Conservation (phyloP, 2,888 invertebrate species). For the Dione juno region DNA sequence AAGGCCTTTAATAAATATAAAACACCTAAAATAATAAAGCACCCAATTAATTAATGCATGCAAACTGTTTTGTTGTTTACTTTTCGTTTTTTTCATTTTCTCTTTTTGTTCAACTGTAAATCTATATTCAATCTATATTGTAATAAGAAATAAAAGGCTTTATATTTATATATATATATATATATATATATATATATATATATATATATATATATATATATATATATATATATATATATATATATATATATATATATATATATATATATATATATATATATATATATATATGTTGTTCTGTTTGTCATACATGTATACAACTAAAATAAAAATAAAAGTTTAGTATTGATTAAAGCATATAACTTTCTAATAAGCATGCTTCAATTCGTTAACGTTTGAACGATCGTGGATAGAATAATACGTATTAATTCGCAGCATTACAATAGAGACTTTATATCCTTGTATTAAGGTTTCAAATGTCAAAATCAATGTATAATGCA, state of each 20-base stretch:
- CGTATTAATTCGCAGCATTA: background rate
- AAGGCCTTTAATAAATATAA: too few relatives aligned
- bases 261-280: conserved; percentile 1
- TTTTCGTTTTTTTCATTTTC: too few relatives aligned
- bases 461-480: background rate
- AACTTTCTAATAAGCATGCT: conserved; percentile 31
- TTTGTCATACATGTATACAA: background rate
- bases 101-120: too few relatives aligned
- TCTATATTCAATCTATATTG: too few relatives aligned
- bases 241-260: conserved; percentile 3
- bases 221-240: too few relatives aligned
- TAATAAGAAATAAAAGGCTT: too few relatives aligned
- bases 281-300: background rate
- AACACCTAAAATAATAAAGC: too few relatives aligned
- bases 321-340: background rate
- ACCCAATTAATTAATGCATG: too few relatives aligned
- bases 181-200: too few relatives aligned
- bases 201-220: too few relatives aligned
- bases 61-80: too few relatives aligned
- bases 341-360: background rate
- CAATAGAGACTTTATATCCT: background rate
- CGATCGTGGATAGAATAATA: conserved; percentile 32
- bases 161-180: too few relatives aligned
- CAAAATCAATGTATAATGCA: background rate
- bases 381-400: conserved; percentile 23